phyloP scores from a whole-genome alignment of 1,140 invertebrate genomes.

The Brachionus manjavacas region DNA sequence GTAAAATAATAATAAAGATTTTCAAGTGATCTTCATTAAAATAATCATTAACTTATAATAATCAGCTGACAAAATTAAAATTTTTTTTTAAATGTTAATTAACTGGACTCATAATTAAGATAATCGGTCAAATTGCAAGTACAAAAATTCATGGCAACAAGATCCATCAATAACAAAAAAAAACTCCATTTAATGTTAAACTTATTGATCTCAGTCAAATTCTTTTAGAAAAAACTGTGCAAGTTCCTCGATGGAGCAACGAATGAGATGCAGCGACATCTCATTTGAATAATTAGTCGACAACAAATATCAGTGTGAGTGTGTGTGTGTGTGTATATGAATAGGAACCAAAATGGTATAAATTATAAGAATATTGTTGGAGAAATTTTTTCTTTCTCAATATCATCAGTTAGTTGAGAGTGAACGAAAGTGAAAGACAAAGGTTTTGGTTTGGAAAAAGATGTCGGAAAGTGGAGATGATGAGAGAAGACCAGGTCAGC shows the following conservation, averaged over 20 bases:
- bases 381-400: background rate
- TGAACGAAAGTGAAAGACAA: background rate
- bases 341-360: background rate
- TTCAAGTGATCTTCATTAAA: too few species aligned
- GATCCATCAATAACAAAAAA: background rate
- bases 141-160: background rate
- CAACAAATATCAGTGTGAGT: background rate
- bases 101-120: background rate
- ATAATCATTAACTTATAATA: too few species aligned
- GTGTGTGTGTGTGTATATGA: background rate
- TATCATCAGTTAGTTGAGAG: background rate
- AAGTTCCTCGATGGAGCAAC: background rate
- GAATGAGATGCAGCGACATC: background rate
- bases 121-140: background rate
- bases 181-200: background rate
- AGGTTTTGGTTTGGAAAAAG: background rate
- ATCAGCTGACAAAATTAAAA: too few species aligned
- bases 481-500: constrained; percentile 4
- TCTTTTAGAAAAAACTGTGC: background rate
- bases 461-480: constrained; percentile 36
- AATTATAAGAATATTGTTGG: background rate
- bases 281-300: background rate
- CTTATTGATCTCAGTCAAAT: background rate
- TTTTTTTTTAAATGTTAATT: too few species aligned
- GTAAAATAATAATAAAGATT: too few species aligned